Evolutionary conservation across 23 tunicate species (phyloP), one percentile per base, ranked within the genome.

Genomic region (Clavelina lepadiformis): DNA sequence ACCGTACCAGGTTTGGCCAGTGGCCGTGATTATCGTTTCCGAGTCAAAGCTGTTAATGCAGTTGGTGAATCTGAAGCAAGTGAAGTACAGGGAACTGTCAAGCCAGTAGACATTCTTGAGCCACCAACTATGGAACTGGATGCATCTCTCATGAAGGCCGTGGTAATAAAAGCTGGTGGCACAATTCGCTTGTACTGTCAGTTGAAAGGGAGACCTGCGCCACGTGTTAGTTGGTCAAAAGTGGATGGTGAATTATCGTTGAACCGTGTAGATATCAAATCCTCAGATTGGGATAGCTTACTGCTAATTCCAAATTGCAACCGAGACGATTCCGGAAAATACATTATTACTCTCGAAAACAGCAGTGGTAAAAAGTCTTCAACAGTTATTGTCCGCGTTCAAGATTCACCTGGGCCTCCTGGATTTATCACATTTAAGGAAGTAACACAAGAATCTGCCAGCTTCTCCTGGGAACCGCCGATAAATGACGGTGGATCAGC

Each of bases 371-470:
- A 44, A 25, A 89, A 89, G 46, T 91, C 88, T 26, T 68, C 86
- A 13, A 74, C 86, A 4, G 88, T 89, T 29, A 23, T 63, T 33
- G 97, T 89, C 18, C 74, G 80, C 24, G 97, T 93, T n/a, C 74
- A 91, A 49, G 98, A 93, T 36, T 71, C 94, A 52, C 80, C 98
- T 3, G 98, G 98, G 19, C 83, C 82, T 29, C 98, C 83, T 31
- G 71, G 72, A 35, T 78, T 85, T 26, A 82, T 93, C 18, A 32
- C 33, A 0, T 64, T 85, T 31, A 56, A 72, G 27, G 94, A 93
- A 41, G 92, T 85, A 18, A 76, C 85, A 0, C 34, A 55, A 15
- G 82, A 72, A 28, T 15, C 80, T 24, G 86, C 80, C 2, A 38
- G 83, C 2, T 51, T 93, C 35, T 65, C 73, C 20, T 93, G 98